Percentiles rank a stretch among this genome's conserved stretches.
Evolutionary conservation across 2,888 invertebrate genomes (phyloP).

Genomic region (Andrena fulva): DNA sequence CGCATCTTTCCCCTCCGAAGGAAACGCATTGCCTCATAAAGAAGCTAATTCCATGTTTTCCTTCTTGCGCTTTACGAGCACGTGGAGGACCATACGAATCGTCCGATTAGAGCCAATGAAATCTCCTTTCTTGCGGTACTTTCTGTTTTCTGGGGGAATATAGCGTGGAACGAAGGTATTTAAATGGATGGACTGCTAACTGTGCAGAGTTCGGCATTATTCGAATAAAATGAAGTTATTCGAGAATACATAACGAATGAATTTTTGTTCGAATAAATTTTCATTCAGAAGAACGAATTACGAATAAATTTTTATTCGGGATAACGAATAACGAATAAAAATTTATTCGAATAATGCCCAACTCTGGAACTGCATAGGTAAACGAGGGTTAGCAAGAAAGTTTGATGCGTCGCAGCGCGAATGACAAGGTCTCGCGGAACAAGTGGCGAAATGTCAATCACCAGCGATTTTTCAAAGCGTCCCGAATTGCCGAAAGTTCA

Average conservation of each 20-base stretch:
- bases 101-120: constrained; percentile 39
- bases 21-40: constrained; percentile 44
- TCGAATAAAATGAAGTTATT: too few species aligned
- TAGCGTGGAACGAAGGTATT: neutral
- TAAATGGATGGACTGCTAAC: too few species aligned
- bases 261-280: too few species aligned
- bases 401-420: neutral
- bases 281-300: too few species aligned
- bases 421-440: neutral
- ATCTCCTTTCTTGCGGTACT: constrained; percentile 4
- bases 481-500: constrained; percentile 49
- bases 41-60: constrained; percentile 63
- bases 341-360: too few species aligned
- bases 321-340: too few species aligned
- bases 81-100: constrained; percentile 43
- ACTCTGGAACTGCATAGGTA: too few species aligned
- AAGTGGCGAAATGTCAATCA: constrained; percentile 33
- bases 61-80: constrained; percentile 40
- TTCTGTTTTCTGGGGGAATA: neutral
- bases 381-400: too few species aligned
- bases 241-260: too few species aligned
- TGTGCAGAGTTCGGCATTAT: too few species aligned
- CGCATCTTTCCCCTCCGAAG: constrained; percentile 46
- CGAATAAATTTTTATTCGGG: too few species aligned
- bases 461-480: constrained; percentile 5